Evolutionary conservation across 2,113 vertebrate genomes (phyloP).

Genomic region (Crotalus tigris): DNA sequence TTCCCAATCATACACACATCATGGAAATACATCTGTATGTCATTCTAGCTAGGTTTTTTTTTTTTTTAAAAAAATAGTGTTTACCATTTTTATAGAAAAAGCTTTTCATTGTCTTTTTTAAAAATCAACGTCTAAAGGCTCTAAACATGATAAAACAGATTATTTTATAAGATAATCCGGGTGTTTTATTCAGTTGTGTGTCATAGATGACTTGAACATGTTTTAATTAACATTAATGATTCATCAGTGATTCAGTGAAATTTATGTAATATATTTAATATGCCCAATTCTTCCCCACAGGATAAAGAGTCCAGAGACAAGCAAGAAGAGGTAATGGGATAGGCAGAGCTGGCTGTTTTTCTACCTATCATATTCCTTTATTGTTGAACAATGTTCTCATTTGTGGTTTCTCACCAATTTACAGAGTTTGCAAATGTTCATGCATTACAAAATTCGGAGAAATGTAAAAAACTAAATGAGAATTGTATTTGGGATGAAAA

Average conservation of each 20-base stretch:
- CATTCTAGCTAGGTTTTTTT: background rate
- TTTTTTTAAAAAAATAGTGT: background rate
- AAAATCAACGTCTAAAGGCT: too few species aligned
- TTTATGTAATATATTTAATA: conserved; percentile 16
- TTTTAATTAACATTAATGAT: background rate
- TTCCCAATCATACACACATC: background rate
- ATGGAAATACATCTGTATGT: background rate
- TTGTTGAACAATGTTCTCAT: background rate
- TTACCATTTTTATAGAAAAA: background rate
- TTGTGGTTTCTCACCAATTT: fast-evolving
- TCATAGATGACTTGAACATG: background rate
- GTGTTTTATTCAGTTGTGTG: background rate
- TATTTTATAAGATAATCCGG: background rate
- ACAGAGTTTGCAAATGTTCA: too few species aligned
- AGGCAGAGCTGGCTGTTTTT: background rate
- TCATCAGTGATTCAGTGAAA: background rate
- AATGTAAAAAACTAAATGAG: background rate
- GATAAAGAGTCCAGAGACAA: conserved; percentile 67
- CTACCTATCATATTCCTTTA: background rate
- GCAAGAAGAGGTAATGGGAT: conserved; percentile 67
- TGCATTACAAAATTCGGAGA: background rate
- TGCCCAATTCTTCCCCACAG: conserved; percentile 50
- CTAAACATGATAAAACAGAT: background rate
- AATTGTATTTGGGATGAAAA: background rate
- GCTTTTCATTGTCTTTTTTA: background rate